Conservation (phyloP, 2,888 invertebrate species). For the Miltochrista miniata region DNA sequence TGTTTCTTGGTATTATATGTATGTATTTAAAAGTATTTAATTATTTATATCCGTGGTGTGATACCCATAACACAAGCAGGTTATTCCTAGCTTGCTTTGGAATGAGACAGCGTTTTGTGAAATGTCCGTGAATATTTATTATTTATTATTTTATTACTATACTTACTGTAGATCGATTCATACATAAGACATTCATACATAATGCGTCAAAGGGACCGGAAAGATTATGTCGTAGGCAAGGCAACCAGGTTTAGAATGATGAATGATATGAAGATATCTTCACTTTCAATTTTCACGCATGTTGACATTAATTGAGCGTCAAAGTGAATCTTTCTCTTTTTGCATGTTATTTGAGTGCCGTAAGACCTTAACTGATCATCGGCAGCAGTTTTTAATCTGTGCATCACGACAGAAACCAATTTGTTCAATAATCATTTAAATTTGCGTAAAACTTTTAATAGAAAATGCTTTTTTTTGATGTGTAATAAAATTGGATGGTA, state of each 20-base stretch:
- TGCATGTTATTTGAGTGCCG: conserved; percentile 9
- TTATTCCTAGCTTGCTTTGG: too few species aligned
- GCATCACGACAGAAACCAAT: conserved; percentile 5
- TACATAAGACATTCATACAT: too few species aligned
- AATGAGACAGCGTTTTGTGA: too few species aligned
- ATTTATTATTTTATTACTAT: too few species aligned
- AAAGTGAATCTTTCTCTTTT: conserved; percentile 19
- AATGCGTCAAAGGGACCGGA: conserved; percentile 14
- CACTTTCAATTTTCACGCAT: conserved; percentile 21
- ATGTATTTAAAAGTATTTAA: too few species aligned
- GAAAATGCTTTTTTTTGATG: neutral
- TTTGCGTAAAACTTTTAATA: neutral
- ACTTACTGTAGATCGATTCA: too few species aligned
- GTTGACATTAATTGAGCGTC: conserved; percentile 9
- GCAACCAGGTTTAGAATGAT: neutral
- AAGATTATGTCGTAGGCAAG: conserved; percentile 26
- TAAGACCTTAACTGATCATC: conserved; percentile 1
- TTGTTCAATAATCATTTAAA: neutral
- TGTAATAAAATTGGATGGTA: neutral
- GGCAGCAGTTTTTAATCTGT: conserved; percentile 2
- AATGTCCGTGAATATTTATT: too few species aligned
- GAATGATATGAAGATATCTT: conserved; percentile 1
- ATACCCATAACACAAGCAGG: too few species aligned
- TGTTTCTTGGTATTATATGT: too few species aligned
- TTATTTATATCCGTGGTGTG: too few species aligned